These are phyloP conservation scores for Machimus atricapillus DNA, from an alignment of 2,888 invertebrate genomes.

Conservation along the genomic window DNA sequence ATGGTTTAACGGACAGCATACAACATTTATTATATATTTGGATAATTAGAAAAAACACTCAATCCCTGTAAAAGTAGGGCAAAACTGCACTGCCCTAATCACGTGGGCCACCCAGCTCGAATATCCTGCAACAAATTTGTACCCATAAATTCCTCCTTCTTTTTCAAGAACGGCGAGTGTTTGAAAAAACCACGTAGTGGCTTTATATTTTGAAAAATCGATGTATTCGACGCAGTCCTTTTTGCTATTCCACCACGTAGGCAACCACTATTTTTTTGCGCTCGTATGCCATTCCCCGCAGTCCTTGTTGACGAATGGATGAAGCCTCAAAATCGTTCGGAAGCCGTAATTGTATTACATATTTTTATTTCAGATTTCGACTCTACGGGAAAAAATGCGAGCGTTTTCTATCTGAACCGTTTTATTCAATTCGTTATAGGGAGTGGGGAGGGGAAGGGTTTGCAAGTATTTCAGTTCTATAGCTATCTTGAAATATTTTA, in stretches of 20 bases:
- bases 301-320: constrained; percentile 82
- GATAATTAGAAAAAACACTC: no score
- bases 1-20: no score
- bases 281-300: constrained; percentile 60
- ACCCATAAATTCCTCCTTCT: constrained; percentile 73
- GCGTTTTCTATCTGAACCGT: no score
- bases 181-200: neutral
- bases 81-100: constrained; percentile 62
- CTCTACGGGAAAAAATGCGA: no score
- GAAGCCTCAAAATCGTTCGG: constrained; percentile 82
- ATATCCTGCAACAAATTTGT: constrained; percentile 83
- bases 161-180: constrained; percentile 61
- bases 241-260: neutral
- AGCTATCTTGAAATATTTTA: no score
- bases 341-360: no score
- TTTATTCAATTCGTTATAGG: no score
- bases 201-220: neutral
- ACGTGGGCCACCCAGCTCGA: constrained; percentile 68
- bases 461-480: no score
- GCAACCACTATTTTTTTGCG: neutral
- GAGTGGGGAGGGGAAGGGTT: no score
- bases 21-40: no score
- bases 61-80: no score
- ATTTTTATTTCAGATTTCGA: no score
- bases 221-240: neutral